Conservation (phyloP, 2,113 vertebrate genomes). For the Melanotaenia duboulayi region DNA sequence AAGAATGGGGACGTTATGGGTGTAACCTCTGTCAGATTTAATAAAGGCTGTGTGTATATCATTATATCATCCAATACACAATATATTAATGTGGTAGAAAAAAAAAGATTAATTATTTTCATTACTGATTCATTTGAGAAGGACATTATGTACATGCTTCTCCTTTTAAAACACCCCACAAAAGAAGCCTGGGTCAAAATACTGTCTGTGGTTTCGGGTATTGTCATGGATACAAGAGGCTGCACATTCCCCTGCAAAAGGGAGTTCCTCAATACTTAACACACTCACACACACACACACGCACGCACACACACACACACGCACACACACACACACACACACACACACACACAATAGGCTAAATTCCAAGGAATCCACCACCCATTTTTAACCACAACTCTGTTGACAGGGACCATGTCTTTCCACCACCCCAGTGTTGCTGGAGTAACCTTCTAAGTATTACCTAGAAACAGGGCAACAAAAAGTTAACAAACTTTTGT, state of each 20-base stretch:
- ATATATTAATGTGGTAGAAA: constrained; percentile 50
- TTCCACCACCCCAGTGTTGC: constrained; percentile 48
- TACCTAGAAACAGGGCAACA: constrained; percentile 40
- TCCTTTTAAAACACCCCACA: background rate
- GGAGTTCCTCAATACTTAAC: constrained; percentile 8
- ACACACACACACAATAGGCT: constrained; percentile 7
- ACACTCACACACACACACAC: background rate
- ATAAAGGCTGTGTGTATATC: background rate
- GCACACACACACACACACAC: background rate
- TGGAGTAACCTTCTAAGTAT: constrained; percentile 36
- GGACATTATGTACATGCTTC: background rate
- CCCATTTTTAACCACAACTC: background rate
- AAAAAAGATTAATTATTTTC: background rate
- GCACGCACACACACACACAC: background rate
- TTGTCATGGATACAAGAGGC: constrained; percentile 55
- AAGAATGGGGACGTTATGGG: background rate
- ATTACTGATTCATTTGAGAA: too few relatives aligned
- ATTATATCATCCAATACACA: too few relatives aligned
- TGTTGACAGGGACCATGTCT: constrained; percentile 12
- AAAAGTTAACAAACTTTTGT: background rate
- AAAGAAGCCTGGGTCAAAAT: constrained; percentile 14
- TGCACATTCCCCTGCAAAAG: background rate
- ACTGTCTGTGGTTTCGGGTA: constrained; percentile 21
- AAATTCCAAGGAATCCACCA: constrained; percentile 44
- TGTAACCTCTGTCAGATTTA: background rate